Conservation (phyloP, 2,888 invertebrate genomes). For the Caenorhabditis imperialis region DNA sequence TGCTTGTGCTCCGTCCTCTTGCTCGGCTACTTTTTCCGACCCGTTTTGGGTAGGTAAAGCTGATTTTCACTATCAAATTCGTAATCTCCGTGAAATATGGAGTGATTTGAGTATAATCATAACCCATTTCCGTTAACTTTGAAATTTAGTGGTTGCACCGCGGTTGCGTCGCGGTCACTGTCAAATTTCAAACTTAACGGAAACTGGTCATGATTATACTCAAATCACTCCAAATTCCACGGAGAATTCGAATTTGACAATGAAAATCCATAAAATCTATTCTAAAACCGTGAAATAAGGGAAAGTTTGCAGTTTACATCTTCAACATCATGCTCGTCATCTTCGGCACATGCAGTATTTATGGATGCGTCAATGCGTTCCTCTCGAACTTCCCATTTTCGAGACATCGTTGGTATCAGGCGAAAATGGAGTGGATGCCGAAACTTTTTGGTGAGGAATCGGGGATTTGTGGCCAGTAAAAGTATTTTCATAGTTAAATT, state of each 20-base stretch:
- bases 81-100: too few relatives aligned
- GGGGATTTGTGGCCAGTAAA: too few relatives aligned
- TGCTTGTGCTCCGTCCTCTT: constrained; percentile 70
- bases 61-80: background rate
- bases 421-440: constrained; percentile 23
- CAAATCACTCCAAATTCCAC: too few relatives aligned
- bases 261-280: background rate
- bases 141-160: too few relatives aligned
- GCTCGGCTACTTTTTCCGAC: constrained; percentile 72
- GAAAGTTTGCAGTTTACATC: constrained; percentile 58
- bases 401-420: constrained; percentile 29
- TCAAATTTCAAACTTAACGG: too few relatives aligned
- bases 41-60: constrained; percentile 23
- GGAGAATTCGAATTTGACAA: too few relatives aligned
- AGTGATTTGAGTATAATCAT: too few relatives aligned
- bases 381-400: constrained; percentile 51
- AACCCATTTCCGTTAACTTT: too few relatives aligned
- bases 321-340: constrained; percentile 72
- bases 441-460: constrained; percentile 16
- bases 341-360: constrained; percentile 65
- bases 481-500: too few relatives aligned
- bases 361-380: constrained; percentile 61
- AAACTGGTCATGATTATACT: too few relatives aligned
- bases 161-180: too few relatives aligned
- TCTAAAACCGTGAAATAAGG: background rate